These are phyloP conservation scores for Popillia japonica DNA, from an alignment of 1,140 invertebrate species.

Conservation along the genomic window DNA sequence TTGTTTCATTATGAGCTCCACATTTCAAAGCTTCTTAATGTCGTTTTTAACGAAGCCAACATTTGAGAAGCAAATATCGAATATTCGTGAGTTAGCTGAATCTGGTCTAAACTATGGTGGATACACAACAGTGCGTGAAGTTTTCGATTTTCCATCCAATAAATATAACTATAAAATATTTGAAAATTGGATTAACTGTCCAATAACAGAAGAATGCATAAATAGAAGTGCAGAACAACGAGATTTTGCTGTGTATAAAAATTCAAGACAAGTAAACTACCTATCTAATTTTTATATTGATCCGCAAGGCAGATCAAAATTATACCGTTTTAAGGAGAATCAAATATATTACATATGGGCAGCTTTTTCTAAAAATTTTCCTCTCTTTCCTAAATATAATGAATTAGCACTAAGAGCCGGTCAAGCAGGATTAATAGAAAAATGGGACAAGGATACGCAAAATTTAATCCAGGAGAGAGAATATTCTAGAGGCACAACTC, in stretches of 20 bases:
- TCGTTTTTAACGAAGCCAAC: conserved; percentile 40
- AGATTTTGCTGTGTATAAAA: conserved; percentile 39
- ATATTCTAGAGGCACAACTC: background rate
- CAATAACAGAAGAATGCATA: conserved; percentile 33
- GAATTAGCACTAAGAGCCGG: conserved; percentile 6
- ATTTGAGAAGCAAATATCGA: conserved; percentile 42
- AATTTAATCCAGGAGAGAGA: too few species aligned
- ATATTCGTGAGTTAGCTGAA: conserved; percentile 38
- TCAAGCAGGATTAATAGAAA: conserved; percentile 41
- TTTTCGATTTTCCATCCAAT: conserved; percentile 34
- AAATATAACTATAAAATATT: conserved; percentile 17
- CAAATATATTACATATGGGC: conserved; percentile 2
- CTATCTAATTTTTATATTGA: conserved; percentile 31
- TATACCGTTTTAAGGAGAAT: conserved; percentile 30
- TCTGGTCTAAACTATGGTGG: conserved; percentile 38
- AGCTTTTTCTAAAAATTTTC: conserved; percentile 36
- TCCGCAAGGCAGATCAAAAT: background rate
- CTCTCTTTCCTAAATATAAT: background rate
- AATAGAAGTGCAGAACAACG: conserved; percentile 36
- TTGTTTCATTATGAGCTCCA: conserved; percentile 28
- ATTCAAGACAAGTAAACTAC: conserved; percentile 37
- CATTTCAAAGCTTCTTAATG: conserved; percentile 35
- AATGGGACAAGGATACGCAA: conserved; percentile 42
- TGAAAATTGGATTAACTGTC: conserved; percentile 34
- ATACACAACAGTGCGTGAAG: background rate